Conservation (phyloP, 2,888 invertebrate species). For the Morpho achilles region DNA sequence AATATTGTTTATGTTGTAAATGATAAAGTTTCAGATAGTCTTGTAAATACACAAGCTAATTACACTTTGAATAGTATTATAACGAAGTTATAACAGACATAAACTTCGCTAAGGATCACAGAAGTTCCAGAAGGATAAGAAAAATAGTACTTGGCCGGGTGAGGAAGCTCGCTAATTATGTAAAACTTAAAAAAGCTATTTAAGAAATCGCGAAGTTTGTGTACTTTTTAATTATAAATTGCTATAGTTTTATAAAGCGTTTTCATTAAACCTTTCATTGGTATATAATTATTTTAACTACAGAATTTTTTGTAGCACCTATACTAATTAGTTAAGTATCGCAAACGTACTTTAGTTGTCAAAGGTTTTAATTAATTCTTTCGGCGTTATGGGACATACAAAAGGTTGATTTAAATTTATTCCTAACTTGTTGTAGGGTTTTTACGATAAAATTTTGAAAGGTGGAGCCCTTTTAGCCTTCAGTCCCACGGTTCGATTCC, state of each 20-base stretch:
- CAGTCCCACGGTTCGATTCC: no score
- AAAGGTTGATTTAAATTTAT: no score
- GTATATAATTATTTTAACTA: no score
- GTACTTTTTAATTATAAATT: not conserved
- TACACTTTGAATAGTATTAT: conserved; percentile 15
- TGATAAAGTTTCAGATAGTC: conserved; percentile 4
- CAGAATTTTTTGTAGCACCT: no score
- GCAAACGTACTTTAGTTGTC: no score
- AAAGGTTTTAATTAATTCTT: no score
- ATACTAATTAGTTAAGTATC: no score
- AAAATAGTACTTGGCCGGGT: conserved; percentile 10
- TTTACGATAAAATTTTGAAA: no score
- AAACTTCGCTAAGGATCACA: conserved; percentile 10
- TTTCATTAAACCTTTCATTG: not conserved
- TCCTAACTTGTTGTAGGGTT: no score
- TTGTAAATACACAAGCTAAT: conserved; percentile 14
- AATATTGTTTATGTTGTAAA: not conserved
- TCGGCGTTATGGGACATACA: no score
- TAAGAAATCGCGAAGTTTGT: conserved; percentile 6
- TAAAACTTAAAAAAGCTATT: conserved; percentile 11
- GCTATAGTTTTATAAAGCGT: not conserved
- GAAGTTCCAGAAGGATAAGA: conserved; percentile 12
- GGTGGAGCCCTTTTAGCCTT: no score
- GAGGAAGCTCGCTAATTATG: conserved; percentile 15
- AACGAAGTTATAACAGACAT: conserved; percentile 12